Conservation (phyloP, 2,113 vertebrate genomes). For the Cavia aperea region DNA sequence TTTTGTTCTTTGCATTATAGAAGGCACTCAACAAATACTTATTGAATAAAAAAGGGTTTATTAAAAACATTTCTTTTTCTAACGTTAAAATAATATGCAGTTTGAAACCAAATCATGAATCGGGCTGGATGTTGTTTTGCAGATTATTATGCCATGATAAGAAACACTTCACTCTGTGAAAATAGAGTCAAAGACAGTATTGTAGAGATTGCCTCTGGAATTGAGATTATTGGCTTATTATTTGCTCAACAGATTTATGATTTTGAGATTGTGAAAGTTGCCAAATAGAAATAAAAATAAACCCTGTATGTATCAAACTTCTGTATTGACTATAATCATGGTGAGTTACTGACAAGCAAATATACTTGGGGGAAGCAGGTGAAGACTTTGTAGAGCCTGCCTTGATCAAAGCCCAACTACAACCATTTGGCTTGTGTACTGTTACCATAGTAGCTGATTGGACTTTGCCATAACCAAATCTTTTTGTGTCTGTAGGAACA, state of each 20-base stretch:
- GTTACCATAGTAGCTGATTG: slow-evolving; percentile 37
- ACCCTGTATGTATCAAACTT: slow-evolving; percentile 13
- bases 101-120: slow-evolving; percentile 64
- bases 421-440: neutral
- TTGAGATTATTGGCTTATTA: slow-evolving; percentile 67
- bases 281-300: slow-evolving; percentile 69
- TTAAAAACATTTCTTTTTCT: neutral
- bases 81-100: slow-evolving; percentile 35
- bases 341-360: slow-evolving; percentile 60
- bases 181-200: slow-evolving; percentile 65
- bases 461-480: neutral
- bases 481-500: slow-evolving; percentile 28
- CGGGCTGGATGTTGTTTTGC: slow-evolving; percentile 64
- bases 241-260: slow-evolving; percentile 74
- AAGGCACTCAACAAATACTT: slow-evolving; percentile 47
- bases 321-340: slow-evolving; percentile 61
- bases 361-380: neutral
- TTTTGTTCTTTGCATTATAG: slow-evolving; percentile 49
- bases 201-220: slow-evolving; percentile 68
- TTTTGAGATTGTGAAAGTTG: slow-evolving; percentile 71
- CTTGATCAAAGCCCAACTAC: slow-evolving; percentile 42
- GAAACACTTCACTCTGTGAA: slow-evolving; percentile 61
- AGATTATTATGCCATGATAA: slow-evolving; percentile 58
- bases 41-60: slow-evolving; percentile 13
- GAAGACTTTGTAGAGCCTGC: slow-evolving; percentile 30